Conservation (phyloP, 2,797 vertebrate species). For the Liasis olivaceus region DNA sequence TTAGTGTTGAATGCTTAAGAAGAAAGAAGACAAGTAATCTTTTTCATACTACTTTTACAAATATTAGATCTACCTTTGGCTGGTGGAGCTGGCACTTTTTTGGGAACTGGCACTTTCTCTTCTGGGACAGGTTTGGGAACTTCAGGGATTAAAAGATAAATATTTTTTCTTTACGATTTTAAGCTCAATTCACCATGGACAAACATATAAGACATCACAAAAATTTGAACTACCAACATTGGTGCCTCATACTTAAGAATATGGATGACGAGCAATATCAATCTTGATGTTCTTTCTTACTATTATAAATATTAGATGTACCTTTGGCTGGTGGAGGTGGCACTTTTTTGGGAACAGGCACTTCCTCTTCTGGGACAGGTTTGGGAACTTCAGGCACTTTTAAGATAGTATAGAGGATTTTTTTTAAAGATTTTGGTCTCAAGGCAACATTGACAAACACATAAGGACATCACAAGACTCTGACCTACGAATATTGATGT, state of each 20-base stretch:
- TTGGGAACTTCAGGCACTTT: conserved; percentile 79
- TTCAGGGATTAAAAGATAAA: neutral
- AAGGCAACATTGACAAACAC: too few species aligned
- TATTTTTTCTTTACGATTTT: neutral
- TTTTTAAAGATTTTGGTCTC: too few species aligned
- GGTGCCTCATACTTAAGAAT: neutral
- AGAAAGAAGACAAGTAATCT: neutral
- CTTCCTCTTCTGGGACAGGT: conserved; percentile 62
- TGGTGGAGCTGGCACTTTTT: neutral
- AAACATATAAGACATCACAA: neutral
- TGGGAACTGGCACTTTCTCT: neutral
- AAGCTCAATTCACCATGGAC: neutral
- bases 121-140: neutral
- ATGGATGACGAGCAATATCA: neutral
- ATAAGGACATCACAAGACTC: too few species aligned
- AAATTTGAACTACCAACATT: neutral
- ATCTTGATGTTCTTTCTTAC: neutral
- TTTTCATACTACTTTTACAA: neutral
- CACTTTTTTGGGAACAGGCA: conserved; percentile 65
- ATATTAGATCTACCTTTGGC: neutral
- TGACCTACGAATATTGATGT: too few species aligned
- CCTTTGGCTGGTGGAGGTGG: conserved; percentile 61
- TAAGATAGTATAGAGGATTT: too few species aligned
- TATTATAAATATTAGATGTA: conserved; percentile 40
- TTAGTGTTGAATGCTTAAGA: too few species aligned